Base-by-base conservation (phyloP, 2,113 vertebrate genomes). In the Lophura nycthemera region DNA sequence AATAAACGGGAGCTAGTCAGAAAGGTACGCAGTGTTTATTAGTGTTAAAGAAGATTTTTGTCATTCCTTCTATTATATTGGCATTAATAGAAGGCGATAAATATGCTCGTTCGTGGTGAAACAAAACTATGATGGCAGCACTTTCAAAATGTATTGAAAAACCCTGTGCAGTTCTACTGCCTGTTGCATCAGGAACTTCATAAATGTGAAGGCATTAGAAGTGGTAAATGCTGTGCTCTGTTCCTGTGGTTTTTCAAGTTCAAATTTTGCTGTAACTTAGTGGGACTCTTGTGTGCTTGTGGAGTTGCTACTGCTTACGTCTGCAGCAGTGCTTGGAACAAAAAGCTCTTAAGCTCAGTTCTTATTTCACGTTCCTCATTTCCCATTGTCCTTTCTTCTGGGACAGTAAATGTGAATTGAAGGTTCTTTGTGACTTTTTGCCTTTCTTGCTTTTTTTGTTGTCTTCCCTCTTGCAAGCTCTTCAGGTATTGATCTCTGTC, bases 1-100 rank as follows among this genome's bases (percentile, higher is more conserved):
- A 50, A 24, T 61, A 75, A 69, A 50, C 3, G 45, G 63, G 57
- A 91, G n/a, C 36, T 87, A 64, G 77, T 50, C 21, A 63, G 63
- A 92, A 85, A 90, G 83, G 93, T 90, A 89, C 92, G 64, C 40
- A 75, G 91, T 30, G 30, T 85, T 89, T 96, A 66, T 93, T 95
- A 93, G 57, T 74, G 83, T 83, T 94, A 80, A 77, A 73, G 42
- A 89, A 73, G 74, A 66, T 40, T 65, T 61, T 45, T 54, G 38
- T 17, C 4, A 6, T 45, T 60, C 77, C 54, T 82, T 73, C 66
- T 70, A 78, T 43, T 88, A 80, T 69, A 30, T 43, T 64, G 42
- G 29, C 40, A 34, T 25, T 77, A 82, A 34, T 11, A 52, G 70
- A 27, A 80, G 77, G 76, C 65, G 25, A 59, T 29, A 65, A 65